Conservation (phyloP, 2,797 vertebrate species). For the Anguilla marmorata region DNA sequence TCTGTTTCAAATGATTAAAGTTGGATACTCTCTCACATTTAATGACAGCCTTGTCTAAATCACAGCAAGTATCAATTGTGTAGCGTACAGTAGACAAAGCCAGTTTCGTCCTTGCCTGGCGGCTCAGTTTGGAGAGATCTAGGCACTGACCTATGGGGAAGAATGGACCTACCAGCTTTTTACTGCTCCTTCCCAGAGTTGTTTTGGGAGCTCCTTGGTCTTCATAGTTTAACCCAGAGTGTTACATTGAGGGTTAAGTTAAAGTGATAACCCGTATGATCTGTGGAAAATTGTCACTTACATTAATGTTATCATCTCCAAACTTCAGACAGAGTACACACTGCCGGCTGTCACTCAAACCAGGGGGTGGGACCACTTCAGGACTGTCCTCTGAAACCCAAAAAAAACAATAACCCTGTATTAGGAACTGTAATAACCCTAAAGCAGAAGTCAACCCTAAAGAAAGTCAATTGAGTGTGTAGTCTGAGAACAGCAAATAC, state of each 20-base stretch:
- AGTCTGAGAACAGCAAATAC: neutral
- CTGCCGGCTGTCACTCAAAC: slow-evolving; percentile 87
- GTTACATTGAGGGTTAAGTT: neutral
- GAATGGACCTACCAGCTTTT: neutral
- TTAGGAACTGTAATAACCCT: neutral
- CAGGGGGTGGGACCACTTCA: slow-evolving; percentile 83
- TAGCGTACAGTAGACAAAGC: too few relatives aligned
- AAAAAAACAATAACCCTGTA: neutral
- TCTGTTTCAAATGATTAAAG: neutral
- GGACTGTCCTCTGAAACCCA: slow-evolving; percentile 80
- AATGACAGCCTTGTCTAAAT: neutral
- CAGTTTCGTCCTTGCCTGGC: too few relatives aligned
- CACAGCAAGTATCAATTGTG: neutral
- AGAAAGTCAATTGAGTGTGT: neutral
- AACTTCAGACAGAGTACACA: slow-evolving; percentile 92
- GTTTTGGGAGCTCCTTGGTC: too few relatives aligned
- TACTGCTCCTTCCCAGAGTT: too few relatives aligned
- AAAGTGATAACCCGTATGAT: neutral
- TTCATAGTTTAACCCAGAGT: too few relatives aligned
- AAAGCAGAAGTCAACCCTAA: neutral
- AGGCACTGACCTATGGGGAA: neutral
- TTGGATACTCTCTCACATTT: neutral
- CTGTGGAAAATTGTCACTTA: slow-evolving; percentile 70
- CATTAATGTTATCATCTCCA: slow-evolving; percentile 91
- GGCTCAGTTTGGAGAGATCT: neutral